Conservation (phyloP, 2,888 invertebrate species). For the Nineta flava region DNA sequence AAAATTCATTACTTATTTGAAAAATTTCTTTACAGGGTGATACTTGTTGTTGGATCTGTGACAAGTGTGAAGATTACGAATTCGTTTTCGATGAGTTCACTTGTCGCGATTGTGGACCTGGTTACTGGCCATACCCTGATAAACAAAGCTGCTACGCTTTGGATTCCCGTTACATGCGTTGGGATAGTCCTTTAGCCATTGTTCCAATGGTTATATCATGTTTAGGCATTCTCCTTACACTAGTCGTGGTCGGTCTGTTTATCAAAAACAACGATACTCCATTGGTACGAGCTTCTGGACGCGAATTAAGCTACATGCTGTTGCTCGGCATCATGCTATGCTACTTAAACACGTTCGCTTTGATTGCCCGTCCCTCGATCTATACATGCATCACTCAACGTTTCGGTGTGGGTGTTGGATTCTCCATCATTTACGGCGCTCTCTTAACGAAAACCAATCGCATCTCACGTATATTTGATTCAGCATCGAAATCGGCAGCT, state of each 20-base stretch:
- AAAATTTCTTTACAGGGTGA: conserved; percentile 33
- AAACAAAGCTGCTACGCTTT: conserved; percentile 45
- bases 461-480: conserved; percentile 44
- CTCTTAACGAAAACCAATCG: conserved; percentile 50
- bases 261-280: conserved; percentile 48
- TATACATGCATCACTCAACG: conserved; percentile 42
- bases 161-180: conserved; percentile 43
- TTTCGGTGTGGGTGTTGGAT: conserved; percentile 48
- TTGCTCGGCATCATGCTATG: conserved; percentile 43
- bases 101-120: conserved; percentile 46
- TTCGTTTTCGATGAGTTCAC: conserved; percentile 47
- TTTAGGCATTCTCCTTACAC: conserved; percentile 42
- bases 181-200: conserved; percentile 47
- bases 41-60: conserved; percentile 66
- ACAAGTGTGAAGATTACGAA: conserved; percentile 51
- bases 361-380: conserved; percentile 39
- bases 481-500: conserved; percentile 42
- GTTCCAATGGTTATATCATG: conserved; percentile 44
- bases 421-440: conserved; percentile 46
- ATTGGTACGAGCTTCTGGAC: conserved; percentile 41
- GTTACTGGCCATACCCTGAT: conserved; percentile 43
- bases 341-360: conserved; percentile 43
- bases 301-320: conserved; percentile 46
- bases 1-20: too few relatives aligned
- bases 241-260: conserved; percentile 42